phyloP scores from a whole-genome alignment of 2,797 vertebrate genomes.

The Aphelocoma californica region DNA sequence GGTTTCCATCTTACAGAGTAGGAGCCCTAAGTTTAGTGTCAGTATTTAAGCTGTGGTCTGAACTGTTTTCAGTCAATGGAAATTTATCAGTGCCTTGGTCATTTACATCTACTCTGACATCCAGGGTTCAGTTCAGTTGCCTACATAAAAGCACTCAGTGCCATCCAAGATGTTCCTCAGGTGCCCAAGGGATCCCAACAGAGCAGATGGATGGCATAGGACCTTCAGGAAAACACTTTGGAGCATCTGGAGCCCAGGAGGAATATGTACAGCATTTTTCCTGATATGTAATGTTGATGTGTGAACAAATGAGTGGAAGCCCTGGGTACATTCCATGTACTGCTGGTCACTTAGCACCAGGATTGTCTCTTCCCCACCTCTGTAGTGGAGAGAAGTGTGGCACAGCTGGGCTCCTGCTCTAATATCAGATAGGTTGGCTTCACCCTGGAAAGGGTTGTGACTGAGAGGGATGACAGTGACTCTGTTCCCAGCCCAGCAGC shows the following conservation, averaged over 20 bases:
- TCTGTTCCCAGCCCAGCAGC: background rate
- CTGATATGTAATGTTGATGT: background rate
- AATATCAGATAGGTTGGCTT: background rate
- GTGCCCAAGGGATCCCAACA: background rate
- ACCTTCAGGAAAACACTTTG: background rate
- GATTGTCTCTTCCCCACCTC: background rate
- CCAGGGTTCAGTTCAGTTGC: background rate
- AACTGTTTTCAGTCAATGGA: background rate
- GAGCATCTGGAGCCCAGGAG: background rate
- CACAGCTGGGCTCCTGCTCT: background rate
- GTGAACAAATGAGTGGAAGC: background rate
- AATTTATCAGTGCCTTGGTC: background rate
- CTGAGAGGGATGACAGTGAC: background rate
- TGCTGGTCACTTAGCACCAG: background rate
- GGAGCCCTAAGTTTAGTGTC: background rate
- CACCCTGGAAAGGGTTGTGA: background rate
- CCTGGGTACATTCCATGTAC: background rate
- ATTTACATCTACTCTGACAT: background rate
- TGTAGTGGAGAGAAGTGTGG: background rate
- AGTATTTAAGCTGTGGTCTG: background rate
- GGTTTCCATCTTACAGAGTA: background rate
- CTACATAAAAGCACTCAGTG: background rate
- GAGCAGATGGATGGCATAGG: background rate
- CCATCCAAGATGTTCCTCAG: background rate
- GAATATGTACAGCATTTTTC: background rate